Evolutionary conservation across 2,888 invertebrate genomes (phyloP), one percentile per base, ranked within the genome.

Genomic region (Caenorhabditis macrosperma): DNA sequence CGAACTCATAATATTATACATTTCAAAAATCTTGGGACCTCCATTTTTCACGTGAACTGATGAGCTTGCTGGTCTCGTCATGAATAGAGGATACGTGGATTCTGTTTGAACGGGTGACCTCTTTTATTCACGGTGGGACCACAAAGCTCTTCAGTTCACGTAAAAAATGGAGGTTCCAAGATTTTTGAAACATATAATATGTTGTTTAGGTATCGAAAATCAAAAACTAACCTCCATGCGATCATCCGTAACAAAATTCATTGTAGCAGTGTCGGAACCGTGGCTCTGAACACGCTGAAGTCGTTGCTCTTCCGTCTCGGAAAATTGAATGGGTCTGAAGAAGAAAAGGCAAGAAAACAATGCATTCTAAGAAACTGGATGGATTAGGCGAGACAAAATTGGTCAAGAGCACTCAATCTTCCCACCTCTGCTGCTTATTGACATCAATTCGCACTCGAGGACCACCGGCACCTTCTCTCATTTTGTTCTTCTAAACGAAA

Each of bases 201-300:
- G 17, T 1, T 17, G 44, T 44, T 44, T 17, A 44, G 44, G n/a
- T 64, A 33, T 28, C 20, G 6, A 24, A 28, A 6, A 26, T 28
- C 41, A 33, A 59, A 22, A 20, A 59, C 81, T 60, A 33, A 83
- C 83, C 64, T 81, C 74, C 68, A 86, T 74, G 9, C 89, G 60
- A 78, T 89, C 89, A 78, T 89, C 89, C 24, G 86, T 85, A n/a
- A 87, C 83, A 66, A 89, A 89, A 61, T 90, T 82, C 81, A 89
- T 88, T n/a, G 86, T 87, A 26, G 88, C 89, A 10, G 86, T 86
- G 60, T 89, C 88, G 44, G 87, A 87, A 44, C 86, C 88, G 30
- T 82, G 76, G 50, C 83, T 85, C n/a, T 74, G 71, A 35, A 71
- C 68, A 12, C 82, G 64, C 22, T 76, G 72, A 10, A 79, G 55